These are phyloP conservation scores for Tursiops truncatus DNA, from an alignment of 2,113 vertebrate species.

Conservation along the genomic window DNA sequence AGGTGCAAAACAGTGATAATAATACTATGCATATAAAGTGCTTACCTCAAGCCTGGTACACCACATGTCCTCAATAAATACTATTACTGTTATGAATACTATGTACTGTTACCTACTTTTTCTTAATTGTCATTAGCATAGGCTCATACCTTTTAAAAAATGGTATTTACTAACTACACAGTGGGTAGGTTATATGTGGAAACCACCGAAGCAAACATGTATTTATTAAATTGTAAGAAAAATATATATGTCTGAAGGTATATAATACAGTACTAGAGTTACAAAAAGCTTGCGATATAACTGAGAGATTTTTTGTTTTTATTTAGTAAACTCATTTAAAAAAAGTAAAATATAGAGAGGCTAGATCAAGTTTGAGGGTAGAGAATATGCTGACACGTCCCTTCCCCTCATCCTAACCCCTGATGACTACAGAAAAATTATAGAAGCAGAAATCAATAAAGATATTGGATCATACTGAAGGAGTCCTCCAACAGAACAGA, in stretches of 20 bases:
- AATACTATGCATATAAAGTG: not conserved
- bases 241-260: not conserved
- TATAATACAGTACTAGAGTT: not conserved
- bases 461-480: not conserved
- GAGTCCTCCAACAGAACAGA: not conserved
- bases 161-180: not conserved
- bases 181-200: not conserved
- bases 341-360: not conserved
- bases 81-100: not conserved
- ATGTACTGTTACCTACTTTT: not conserved
- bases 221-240: not conserved
- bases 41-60: not conserved
- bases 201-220: not conserved
- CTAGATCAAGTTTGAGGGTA: not conserved
- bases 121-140: not conserved
- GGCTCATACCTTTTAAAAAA: not conserved
- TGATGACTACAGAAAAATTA: not conserved
- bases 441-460: not conserved
- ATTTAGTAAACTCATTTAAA: not conserved
- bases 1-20: not conserved
- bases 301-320: not conserved
- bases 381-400: not conserved
- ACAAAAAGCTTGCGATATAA: not conserved
- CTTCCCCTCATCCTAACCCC: not conserved
- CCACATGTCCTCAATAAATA: not conserved